Conservation (phyloP, 2,797 vertebrate species). For the Sparus aurata region DNA sequence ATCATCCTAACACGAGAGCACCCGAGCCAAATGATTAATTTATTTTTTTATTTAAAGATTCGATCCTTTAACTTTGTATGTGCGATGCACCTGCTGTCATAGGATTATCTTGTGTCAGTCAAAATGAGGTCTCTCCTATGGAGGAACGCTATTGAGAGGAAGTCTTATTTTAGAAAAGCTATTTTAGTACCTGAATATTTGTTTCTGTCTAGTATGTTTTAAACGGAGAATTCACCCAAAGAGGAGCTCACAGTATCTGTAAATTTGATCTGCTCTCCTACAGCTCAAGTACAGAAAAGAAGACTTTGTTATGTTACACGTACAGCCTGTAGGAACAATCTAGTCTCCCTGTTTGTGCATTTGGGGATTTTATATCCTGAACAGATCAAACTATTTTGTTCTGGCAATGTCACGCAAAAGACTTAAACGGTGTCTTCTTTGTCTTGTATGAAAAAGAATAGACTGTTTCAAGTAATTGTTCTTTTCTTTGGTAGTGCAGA, state of each 20-base stretch:
- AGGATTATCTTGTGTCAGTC: constrained; percentile 27
- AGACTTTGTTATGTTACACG: background rate
- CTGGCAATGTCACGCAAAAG: background rate
- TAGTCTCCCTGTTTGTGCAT: background rate
- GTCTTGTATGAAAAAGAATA: background rate
- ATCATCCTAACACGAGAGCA: constrained; percentile 25
- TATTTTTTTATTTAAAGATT: constrained; percentile 47
- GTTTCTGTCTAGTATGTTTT: constrained; percentile 8
- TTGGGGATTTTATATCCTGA: background rate
- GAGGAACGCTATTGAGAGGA: constrained; percentile 43
- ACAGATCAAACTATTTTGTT: background rate
- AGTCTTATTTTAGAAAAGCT: constrained; percentile 49
- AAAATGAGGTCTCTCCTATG: constrained; percentile 56
- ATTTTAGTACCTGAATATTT: constrained; percentile 52
- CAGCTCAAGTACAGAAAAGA: background rate
- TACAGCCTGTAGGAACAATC: background rate
- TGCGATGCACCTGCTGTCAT: constrained; percentile 12
- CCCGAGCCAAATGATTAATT: constrained; percentile 41
- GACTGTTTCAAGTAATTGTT: background rate
- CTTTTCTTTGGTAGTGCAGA: background rate
- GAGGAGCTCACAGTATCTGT: constrained; percentile 5
- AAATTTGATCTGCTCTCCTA: constrained; percentile 2
- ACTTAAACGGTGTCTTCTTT: background rate
- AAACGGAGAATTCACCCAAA: constrained; percentile 33
- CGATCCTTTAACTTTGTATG: constrained; percentile 22